These are phyloP conservation scores for Bicyclus anynana DNA, from an alignment of 1,140 invertebrate species.

Conservation along the genomic window DNA sequence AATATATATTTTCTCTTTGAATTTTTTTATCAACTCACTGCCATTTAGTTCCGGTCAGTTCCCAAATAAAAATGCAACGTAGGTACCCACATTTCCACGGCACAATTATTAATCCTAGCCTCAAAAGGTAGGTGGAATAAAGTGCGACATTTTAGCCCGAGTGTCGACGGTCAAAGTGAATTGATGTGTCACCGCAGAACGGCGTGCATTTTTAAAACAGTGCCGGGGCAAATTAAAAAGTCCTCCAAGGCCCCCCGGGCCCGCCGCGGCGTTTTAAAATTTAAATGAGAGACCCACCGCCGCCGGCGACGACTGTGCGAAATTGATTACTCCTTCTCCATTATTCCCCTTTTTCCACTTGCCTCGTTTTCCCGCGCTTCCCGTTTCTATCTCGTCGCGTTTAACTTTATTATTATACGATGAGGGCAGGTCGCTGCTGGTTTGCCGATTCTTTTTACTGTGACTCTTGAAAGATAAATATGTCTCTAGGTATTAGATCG, in stretches of 20 bases:
- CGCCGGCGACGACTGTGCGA: constrained; percentile 68
- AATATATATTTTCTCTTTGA: background rate
- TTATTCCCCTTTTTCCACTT: constrained; percentile 75
- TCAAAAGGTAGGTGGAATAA: constrained; percentile 12
- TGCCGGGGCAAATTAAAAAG: constrained; percentile 72
- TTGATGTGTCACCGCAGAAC: constrained; percentile 69
- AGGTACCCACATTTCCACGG: background rate
- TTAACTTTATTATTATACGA: constrained; percentile 66
- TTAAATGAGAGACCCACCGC: constrained; percentile 71
- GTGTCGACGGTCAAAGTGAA: constrained; percentile 59
- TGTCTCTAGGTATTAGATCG: background rate
- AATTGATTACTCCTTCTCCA: constrained; percentile 76
- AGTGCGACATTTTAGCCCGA: constrained; percentile 19
- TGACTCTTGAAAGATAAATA: no score
- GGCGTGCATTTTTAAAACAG: constrained; percentile 71
- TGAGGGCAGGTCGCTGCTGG: constrained; percentile 28
- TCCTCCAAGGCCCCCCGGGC: constrained; percentile 57
- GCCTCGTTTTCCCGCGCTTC: constrained; percentile 59
- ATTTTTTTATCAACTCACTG: background rate
- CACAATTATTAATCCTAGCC: constrained; percentile 1
- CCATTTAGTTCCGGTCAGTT: background rate
- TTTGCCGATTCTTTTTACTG: background rate
- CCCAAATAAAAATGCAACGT: background rate
- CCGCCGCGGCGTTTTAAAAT: constrained; percentile 71
- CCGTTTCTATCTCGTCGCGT: constrained; percentile 67